phyloP scores from a whole-genome alignment of 2,888 invertebrate species.

The Atrina japonica region DNA sequence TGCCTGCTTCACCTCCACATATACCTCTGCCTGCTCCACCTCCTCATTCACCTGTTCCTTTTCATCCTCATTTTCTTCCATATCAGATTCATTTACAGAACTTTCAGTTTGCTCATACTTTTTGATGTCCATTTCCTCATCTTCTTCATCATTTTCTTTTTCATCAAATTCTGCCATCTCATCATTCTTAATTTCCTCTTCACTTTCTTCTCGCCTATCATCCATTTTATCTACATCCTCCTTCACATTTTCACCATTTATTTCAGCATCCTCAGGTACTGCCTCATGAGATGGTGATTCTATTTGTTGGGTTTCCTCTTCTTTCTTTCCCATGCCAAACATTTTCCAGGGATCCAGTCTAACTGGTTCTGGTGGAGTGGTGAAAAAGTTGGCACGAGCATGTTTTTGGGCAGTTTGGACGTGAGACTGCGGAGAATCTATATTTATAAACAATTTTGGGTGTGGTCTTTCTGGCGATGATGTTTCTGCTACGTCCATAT shows the following conservation, averaged over 20 bases:
- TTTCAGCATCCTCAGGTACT: slow-evolving; percentile 12
- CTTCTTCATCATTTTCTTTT: slow-evolving; percentile 23
- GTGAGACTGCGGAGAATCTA: background rate
- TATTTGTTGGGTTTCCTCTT: slow-evolving; percentile 27
- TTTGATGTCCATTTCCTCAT: background rate
- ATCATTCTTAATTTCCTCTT: slow-evolving; percentile 3
- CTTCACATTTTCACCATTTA: background rate
- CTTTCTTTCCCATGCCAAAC: slow-evolving; percentile 61
- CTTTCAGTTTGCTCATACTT: slow-evolving; percentile 8
- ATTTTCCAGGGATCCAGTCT: slow-evolving; percentile 76
- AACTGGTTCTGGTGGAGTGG: slow-evolving; percentile 74
- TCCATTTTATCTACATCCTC: slow-evolving; percentile 28
- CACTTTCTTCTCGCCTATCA: slow-evolving; percentile 18
- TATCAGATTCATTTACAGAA: slow-evolving; percentile 48
- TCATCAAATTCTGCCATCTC: background rate
- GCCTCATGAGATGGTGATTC: slow-evolving; percentile 1
- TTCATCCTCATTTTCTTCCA: slow-evolving; percentile 85
- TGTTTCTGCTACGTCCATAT: slow-evolving; percentile 31
- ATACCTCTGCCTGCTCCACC: background rate
- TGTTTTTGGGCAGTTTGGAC: slow-evolving; percentile 46
- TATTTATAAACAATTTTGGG: slow-evolving; percentile 1
- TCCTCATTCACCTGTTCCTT: slow-evolving; percentile 87
- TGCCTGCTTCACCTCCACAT: slow-evolving; percentile 13
- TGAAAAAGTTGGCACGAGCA: slow-evolving; percentile 77
- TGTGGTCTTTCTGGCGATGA: slow-evolving; percentile 23